Evolutionary conservation across 92 coral and sea anemone species (phyloP), one percentile per base, ranked within the genome.

Genomic region (Epizoanthus illoricatus): DNA sequence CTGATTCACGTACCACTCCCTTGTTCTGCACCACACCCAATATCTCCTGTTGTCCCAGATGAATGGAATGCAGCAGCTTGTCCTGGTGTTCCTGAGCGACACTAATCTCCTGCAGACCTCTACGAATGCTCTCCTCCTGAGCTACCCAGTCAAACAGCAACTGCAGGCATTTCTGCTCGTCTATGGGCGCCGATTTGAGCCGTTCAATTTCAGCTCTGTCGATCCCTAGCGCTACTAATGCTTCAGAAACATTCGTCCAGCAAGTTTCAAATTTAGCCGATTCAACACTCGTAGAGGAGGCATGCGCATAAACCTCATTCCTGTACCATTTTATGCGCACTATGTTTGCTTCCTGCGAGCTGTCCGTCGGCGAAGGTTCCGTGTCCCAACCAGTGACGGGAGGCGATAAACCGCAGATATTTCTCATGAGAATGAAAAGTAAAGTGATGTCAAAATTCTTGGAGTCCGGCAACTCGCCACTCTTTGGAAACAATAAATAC

Each of bases 281-380:
- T 4, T 75, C 81, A 13, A 75, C 65, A 10, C 69, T 61, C 11
- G 81, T 75, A 7, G 81, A 57, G 43, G 81, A 61, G 15, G 65
- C 69, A 57, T 75, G 81, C 65, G 81, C 81, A n/a, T 71, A 71
- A 0, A 75, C 28, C 20, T 75, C 81, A 28, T 75, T 75, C 42
- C 81, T 28, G 55, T 16, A 75, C 65, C 81, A 75, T 15, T 57
- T 75, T 20, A 75, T 54, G 59, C 76, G 76, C 18, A 71, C 76
- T 42, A 71, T 71, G 39, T 71, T 71, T 28, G 76, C 76, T 71
- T 71, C 76, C 11, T 18, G 59, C 12, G 76, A 71, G 59, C 7
- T n/a, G 76, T 71, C 76, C 3, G 60, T 45, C 17, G 76, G 3
- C 20, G 23, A 47, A 8, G 76, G 76, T 12, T 71, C 57, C 6